A percentile compares a stretch with the other conserved stretches of the same genome.
These are phyloP conservation scores for Damaliscus lunatus DNA, from an alignment of 2,113 vertebrate species.

Conservation along the genomic window DNA sequence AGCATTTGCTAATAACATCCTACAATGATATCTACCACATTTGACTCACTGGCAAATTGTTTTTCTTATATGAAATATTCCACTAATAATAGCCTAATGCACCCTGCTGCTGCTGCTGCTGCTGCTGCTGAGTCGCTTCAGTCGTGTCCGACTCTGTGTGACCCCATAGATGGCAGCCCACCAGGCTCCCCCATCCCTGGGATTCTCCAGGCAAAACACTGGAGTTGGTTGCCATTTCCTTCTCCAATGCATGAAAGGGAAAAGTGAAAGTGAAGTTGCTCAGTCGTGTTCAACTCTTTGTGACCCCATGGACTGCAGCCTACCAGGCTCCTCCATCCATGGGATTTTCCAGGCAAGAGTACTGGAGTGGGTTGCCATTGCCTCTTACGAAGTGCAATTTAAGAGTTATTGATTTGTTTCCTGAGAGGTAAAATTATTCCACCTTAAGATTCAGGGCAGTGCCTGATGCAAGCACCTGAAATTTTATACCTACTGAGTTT, in stretches of 20 bases:
- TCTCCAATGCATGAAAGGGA: too few species aligned
- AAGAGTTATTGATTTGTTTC: not conserved
- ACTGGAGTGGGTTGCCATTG: too few species aligned
- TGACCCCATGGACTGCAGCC: too few species aligned
- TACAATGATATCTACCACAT: not conserved
- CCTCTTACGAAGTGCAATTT: not conserved
- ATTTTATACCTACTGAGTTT: conserved; percentile 32
- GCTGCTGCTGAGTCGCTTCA: too few species aligned
- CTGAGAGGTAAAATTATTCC: conserved; percentile 4
- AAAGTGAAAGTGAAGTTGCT: too few species aligned
- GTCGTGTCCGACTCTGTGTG: rapidly evolving
- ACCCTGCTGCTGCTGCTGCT: too few species aligned
- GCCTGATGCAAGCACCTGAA: conserved; percentile 23
- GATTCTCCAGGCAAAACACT: too few species aligned
- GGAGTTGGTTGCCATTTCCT: too few species aligned
- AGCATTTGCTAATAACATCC: conserved; percentile 11
- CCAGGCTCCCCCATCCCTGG: rapidly evolving
- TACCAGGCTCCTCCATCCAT: too few species aligned
- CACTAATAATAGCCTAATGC: not conserved
- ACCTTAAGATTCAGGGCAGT: not conserved
- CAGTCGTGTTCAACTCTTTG: rapidly evolving
- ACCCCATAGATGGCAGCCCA: too few species aligned
- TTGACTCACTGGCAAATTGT: conserved; percentile 18
- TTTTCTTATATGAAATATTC: conserved; percentile 17
- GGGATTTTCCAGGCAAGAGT: too few species aligned